Base-by-base conservation (phyloP, 2,113 vertebrate genomes). In the Panurus biarmicus region DNA sequence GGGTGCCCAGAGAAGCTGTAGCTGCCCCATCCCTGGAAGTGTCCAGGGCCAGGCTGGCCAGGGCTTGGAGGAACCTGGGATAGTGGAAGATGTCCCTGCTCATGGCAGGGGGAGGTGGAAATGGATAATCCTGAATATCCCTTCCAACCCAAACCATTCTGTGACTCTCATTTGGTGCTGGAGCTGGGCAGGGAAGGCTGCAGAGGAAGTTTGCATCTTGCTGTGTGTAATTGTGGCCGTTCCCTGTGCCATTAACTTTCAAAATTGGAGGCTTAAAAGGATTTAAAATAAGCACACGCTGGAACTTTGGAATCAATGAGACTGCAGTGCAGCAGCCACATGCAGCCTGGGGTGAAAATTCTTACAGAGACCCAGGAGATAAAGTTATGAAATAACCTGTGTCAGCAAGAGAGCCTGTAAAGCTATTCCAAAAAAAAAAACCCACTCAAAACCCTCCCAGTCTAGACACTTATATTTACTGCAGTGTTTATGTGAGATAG, bases 181-280 rank as follows among this genome's bases (percentile, higher is more conserved):
- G 74, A 51, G 40, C 16, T 3, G 65, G 71, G 80, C 9, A 53
- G 66, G 4, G n/a, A 48, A 12, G 4, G 66, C 38, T 14, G 54
- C 6, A 0, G 56, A 57, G 87, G 87, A 65, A 35, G 64, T 70
- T 66, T 56, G 80, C 22, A 18, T 79, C 87, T 77, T 2, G 28
- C 82, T 9, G 10, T 13, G 77, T 86, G 61, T 61, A 33, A 90
- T 67, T 87, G 56, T 48, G 92, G 82, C 85, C n/a, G 7, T 62
- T 74, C 61, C 85, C 94, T 21, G 33, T 94, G 94, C 84, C 94
- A 73, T 96, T 96, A 95, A 62, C 94, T 94, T 92, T 56, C 75
- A 61, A 65, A 96, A 88, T 17, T 50, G 93, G 91, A 94, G 93
- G 66, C 83, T 67, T 76, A 80, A 93, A 95, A 80, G 78, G 95